Percentiles rank a stretch among this genome's conserved stretches.
Evolutionary conservation across 2,888 invertebrate genomes (phyloP).

Genomic region (Galerucella nymphaeae): DNA sequence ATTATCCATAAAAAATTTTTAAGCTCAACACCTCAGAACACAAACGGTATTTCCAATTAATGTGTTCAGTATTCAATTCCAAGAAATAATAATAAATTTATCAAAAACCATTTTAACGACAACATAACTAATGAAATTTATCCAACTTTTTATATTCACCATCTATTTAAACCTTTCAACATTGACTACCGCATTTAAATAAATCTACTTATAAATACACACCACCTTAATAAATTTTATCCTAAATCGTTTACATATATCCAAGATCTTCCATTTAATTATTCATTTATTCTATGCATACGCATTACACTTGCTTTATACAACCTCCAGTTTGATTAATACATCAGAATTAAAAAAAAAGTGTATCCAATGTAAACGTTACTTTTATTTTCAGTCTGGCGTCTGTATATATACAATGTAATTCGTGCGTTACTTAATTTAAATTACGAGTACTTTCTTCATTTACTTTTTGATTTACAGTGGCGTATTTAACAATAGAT

Average conservation of each 20-base stretch:
- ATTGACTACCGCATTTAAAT: background rate
- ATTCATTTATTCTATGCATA: slow-evolving; percentile 9
- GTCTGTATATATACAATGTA: slow-evolving; percentile 25
- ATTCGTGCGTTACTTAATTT: slow-evolving; percentile 32
- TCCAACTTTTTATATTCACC: background rate
- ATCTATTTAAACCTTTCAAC: background rate
- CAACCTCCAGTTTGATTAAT: slow-evolving; percentile 26
- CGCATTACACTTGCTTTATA: slow-evolving; percentile 9
- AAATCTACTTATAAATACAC: background rate
- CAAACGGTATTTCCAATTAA: no score
- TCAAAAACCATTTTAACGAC: background rate
- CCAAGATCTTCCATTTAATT: background rate
- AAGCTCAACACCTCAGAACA: no score
- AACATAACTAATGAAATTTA: background rate
- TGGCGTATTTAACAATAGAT: background rate
- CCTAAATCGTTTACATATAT: background rate
- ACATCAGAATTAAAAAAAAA: slow-evolving; percentile 21
- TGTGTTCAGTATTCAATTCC: background rate
- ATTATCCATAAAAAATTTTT: no score
- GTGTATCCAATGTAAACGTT: slow-evolving; percentile 26
- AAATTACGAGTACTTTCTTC: slow-evolving; percentile 32
- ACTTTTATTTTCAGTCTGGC: slow-evolving; percentile 33
- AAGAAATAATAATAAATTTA: background rate
- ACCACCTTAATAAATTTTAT: background rate
- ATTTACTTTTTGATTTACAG: slow-evolving; percentile 22